Conservation (phyloP, 2,113 vertebrate genomes). For the Macaca mulatta region DNA sequence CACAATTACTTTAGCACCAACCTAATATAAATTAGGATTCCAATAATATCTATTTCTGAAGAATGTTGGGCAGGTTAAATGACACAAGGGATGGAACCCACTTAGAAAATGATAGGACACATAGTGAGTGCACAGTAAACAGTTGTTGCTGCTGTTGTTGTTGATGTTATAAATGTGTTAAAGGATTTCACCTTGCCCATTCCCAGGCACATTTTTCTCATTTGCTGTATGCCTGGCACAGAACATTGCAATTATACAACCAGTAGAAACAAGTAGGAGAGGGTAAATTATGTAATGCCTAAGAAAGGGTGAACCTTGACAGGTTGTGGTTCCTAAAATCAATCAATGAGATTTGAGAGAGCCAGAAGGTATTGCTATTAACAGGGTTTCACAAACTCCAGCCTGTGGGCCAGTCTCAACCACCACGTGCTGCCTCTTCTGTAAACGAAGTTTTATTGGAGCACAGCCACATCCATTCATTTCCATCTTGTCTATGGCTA, state of each 20-base stretch:
- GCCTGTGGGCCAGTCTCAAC: neutral
- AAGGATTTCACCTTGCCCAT: neutral
- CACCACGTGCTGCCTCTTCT: neutral
- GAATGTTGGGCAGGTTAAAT: neutral
- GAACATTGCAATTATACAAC: neutral
- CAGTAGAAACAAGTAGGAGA: neutral
- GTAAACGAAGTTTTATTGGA: neutral
- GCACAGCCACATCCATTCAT: fast-evolving
- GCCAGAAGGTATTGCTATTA: neutral
- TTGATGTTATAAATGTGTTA: neutral
- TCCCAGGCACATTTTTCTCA: neutral
- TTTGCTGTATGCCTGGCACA: neutral
- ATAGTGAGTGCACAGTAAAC: neutral
- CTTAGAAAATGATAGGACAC: neutral
- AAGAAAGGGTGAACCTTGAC: neutral
- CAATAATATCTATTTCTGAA: neutral
- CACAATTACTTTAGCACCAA: too few species aligned
- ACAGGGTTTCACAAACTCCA: fast-evolving
- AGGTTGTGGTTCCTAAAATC: neutral
- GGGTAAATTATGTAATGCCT: neutral
- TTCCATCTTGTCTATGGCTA: neutral
- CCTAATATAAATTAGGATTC: neutral
- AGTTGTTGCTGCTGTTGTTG: neutral
- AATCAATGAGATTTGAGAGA: neutral
- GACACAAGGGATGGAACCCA: neutral